Base-by-base conservation (phyloP, 1,140 invertebrate genomes). In the Paracyclopina nana region DNA sequence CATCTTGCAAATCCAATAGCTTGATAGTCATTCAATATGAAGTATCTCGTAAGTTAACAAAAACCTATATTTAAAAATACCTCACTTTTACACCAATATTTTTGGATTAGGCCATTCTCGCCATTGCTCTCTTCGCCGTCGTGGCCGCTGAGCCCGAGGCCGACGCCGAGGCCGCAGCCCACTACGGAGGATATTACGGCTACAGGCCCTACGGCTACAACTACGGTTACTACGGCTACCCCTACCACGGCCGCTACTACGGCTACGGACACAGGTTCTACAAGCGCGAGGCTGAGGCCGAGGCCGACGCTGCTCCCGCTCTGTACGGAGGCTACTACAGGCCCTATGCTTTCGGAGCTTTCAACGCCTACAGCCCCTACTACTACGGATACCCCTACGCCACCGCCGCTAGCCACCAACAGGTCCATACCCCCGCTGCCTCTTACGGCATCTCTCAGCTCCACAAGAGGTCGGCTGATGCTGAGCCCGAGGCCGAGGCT, bases 91-190 rank as follows among this genome's bases (percentile, higher is more conserved):
- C n/a, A n/a, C n/a, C n/a, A n/a, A n/a, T n/a, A n/a, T n/a, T n/a
- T n/a, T n/a, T n/a, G n/a, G n/a, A n/a, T n/a, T n/a, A n/a, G n/a
- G n/a, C n/a, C n/a, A n/a, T n/a, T n/a, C n/a, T n/a, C n/a, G n/a
- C n/a, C n/a, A n/a, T n/a, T n/a, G n/a, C n/a, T n/a, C n/a, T n/a
- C n/a, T n/a, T n/a, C n/a, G n/a, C n/a, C n/a, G n/a, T n/a, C n/a
- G n/a, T n/a, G n/a, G n/a, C n/a, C n/a, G n/a, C n/a, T 38, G 34
- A 38, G 34, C n/a, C 34, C 34, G 34, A 38, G 34, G 34, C 34
- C 20, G 34, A 38, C 20, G 34, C 34, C 8, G 34, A 38, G 2
- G 34, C 34, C 9, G 34, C 14, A 20, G n/a, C 34, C 34, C n/a
- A 20, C 8, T 38, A 38, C 20, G 34, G 34, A 38, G n/a, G n/a